Percentiles rank a stretch among this genome's conserved stretches.
Conservation (phyloP, 2,797 vertebrate genomes). For the Pangasius mekongensis region DNA sequence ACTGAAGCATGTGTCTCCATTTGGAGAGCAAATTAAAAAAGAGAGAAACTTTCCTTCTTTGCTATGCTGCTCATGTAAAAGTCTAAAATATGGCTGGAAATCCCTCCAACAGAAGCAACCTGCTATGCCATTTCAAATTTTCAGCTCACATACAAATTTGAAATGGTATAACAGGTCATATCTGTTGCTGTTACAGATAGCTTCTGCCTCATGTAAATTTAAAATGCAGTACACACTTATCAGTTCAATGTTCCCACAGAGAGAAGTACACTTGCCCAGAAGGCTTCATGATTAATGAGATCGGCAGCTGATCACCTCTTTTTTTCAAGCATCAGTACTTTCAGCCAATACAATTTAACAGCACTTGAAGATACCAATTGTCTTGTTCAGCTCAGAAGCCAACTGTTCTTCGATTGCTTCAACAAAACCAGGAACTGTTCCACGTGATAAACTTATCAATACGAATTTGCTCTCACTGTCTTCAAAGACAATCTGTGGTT, state of each 20-base stretch:
- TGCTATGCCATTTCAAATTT: neutral
- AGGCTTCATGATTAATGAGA: neutral
- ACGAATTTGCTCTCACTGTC: neutral
- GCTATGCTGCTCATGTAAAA: neutral
- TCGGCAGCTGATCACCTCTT: neutral
- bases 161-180: neutral
- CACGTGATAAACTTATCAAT: conserved; percentile 7
- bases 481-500: conserved; percentile 2
- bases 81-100: neutral
- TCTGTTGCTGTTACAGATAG: neutral
- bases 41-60: neutral
- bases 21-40: neutral
- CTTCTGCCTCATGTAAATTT: neutral
- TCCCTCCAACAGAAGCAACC: neutral
- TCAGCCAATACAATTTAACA: conserved; percentile 1
- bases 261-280: neutral
- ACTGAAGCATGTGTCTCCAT: neutral
- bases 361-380: neutral
- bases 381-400: neutral
- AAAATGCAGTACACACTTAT: neutral
- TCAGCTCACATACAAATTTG: neutral
- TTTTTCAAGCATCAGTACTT: conserved; percentile 6
- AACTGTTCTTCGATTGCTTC: conserved; percentile 6
- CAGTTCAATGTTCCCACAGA: neutral
- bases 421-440: neutral